Conservation (phyloP, 2,113 vertebrate genomes). For the Periophthalmodon schlosseri region DNA sequence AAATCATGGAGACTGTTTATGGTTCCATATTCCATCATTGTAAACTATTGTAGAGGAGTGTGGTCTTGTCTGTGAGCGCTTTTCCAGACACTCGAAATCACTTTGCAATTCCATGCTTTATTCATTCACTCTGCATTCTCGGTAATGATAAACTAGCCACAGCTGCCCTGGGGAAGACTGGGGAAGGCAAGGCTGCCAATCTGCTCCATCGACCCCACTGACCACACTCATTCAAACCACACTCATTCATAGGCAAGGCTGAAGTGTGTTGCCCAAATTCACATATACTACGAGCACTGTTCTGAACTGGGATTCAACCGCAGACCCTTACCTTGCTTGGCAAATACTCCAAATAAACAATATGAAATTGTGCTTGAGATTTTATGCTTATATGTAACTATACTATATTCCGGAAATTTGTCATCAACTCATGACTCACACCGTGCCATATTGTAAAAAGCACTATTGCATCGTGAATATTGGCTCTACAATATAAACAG, state of each 20-base stretch:
- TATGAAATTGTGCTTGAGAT: conserved; percentile 32
- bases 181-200: neutral
- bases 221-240: neutral
- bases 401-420: conserved; percentile 44
- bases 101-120: neutral
- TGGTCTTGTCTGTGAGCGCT: no score
- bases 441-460: conserved; percentile 53
- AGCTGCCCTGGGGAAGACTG: no score
- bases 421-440: conserved; percentile 53
- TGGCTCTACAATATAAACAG: conserved; percentile 69
- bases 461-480: conserved; percentile 65
- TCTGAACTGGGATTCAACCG: no score
- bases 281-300: no score
- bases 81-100: no score
- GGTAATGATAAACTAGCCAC: neutral
- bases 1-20: no score
- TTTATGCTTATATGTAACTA: conserved; percentile 25
- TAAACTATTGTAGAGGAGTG: no score
- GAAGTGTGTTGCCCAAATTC: no score
- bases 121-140: neutral
- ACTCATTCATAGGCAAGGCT: neutral
- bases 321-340: no score
- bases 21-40: no score
- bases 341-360: neutral
- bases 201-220: neutral